A percentile compares a stretch with the other conserved stretches of the same genome.
These are phyloP conservation scores for Chaetodon auriga DNA, from an alignment of 2,113 vertebrate genomes.

Conservation along the genomic window DNA sequence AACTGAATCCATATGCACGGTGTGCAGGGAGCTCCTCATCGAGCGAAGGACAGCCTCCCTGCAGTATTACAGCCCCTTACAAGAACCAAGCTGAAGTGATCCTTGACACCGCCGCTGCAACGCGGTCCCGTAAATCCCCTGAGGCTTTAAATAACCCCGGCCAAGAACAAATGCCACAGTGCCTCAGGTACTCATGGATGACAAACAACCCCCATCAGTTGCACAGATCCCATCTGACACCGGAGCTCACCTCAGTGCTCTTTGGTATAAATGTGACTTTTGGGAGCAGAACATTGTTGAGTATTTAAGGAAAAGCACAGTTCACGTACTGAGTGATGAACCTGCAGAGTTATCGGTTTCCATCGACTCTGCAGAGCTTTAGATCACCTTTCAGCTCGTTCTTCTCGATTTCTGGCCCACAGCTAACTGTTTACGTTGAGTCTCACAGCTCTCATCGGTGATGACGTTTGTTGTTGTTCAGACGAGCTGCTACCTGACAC, in stretches of 20 bases:
- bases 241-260: conserved; percentile 60
- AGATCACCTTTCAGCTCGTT: not conserved
- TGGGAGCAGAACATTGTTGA: conserved; percentile 23
- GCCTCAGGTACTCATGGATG: conserved; percentile 61
- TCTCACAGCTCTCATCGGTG: not conserved
- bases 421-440: not conserved
- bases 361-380: not conserved
- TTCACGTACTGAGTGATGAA: not conserved
- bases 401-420: not conserved
- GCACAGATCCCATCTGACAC: conserved; percentile 67
- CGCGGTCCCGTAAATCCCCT: conserved; percentile 62
- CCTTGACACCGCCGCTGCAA: conserved; percentile 68
- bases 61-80: conserved; percentile 40
- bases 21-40: conserved; percentile 1
- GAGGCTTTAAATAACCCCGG: conserved; percentile 67
- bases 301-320: not conserved
- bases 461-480: too few relatives aligned
- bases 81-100: conserved; percentile 67
- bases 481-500: not conserved
- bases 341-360: not conserved
- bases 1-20: conserved; percentile 23
- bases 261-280: conserved; percentile 56
- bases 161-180: conserved; percentile 73
- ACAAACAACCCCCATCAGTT: conserved; percentile 65
- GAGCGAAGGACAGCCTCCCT: conserved; percentile 28